These are phyloP conservation scores for Leptopilina clavipes DNA, from an alignment of 1,140 invertebrate genomes.

Conservation along the genomic window DNA sequence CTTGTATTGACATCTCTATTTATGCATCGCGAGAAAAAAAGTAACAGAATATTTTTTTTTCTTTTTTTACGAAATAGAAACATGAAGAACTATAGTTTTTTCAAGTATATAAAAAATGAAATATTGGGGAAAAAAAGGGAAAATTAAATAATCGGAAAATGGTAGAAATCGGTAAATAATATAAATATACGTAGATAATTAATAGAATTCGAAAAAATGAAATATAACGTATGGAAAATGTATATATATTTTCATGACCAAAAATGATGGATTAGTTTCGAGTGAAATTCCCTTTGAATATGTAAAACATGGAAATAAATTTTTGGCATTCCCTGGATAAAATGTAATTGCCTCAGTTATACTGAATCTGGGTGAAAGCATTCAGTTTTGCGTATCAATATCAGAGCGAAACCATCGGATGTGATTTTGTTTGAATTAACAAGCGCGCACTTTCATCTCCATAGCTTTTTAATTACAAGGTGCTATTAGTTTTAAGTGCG, in stretches of 20 bases:
- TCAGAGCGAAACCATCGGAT: constrained; percentile 11
- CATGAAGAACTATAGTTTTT: too few species aligned
- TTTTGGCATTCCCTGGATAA: background rate
- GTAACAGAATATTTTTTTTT: background rate
- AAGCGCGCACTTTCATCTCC: constrained; percentile 1
- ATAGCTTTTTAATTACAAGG: constrained; percentile 9
- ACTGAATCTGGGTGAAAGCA: constrained; percentile 17
- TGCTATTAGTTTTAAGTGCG: background rate
- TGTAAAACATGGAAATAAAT: background rate
- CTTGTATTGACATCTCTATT: constrained; percentile 19
- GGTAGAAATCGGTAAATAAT: too few species aligned
- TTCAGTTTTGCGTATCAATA: constrained; percentile 12
- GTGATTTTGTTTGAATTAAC: constrained; percentile 26
- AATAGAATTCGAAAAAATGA: too few species aligned
- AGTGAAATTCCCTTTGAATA: background rate
- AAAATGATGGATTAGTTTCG: background rate
- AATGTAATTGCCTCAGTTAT: constrained; percentile 7
- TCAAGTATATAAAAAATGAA: too few species aligned
- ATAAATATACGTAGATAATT: too few species aligned
- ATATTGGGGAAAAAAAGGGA: too few species aligned
- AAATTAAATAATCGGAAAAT: too few species aligned
- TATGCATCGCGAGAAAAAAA: background rate
- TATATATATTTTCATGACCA: too few species aligned
- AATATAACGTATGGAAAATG: too few species aligned
- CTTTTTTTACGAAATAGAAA: background rate